Evolutionary conservation across 2,113 vertebrate species (phyloP).

Genomic region (Bagarius yarrelli): DNA sequence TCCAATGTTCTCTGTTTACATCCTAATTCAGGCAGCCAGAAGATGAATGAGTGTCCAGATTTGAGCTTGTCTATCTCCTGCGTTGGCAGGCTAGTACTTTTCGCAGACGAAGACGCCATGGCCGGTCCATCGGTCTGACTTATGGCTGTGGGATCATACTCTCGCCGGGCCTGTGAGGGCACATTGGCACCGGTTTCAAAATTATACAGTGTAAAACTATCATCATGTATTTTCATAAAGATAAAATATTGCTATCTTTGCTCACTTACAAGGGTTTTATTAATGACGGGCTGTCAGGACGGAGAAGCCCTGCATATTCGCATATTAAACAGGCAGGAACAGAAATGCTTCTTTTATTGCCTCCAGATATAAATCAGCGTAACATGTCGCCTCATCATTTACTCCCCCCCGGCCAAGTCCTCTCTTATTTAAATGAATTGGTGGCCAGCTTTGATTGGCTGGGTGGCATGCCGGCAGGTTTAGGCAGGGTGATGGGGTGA

Average conservation of each 20-base stretch:
- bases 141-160: constrained; percentile 70
- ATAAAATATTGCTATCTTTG: constrained; percentile 86
- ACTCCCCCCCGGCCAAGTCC: constrained; percentile 90
- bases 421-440: constrained; percentile 95
- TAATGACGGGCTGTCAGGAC: constrained; percentile 87
- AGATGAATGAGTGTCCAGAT: background rate
- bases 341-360: constrained; percentile 94
- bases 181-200: constrained; percentile 79
- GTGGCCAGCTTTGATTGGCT: constrained; percentile 85
- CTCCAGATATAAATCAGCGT: constrained; percentile 93
- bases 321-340: constrained; percentile 95
- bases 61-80: constrained; percentile 8
- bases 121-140: constrained; percentile 67
- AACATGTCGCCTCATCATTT: constrained; percentile 92
- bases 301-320: constrained; percentile 93
- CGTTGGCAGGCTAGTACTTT: constrained; percentile 17
- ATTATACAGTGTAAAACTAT: constrained; percentile 89
- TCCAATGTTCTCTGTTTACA: background rate
- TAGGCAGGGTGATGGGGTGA: constrained; percentile 56
- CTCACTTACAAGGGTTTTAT: constrained; percentile 88
- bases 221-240: constrained; percentile 95
- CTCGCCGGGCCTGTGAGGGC: constrained; percentile 68
- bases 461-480: constrained; percentile 78
- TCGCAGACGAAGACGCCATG: constrained; percentile 28
- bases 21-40: background rate